Base-by-base conservation (phyloP, 2,113 vertebrate genomes). In the Larimichthys polyactis region DNA sequence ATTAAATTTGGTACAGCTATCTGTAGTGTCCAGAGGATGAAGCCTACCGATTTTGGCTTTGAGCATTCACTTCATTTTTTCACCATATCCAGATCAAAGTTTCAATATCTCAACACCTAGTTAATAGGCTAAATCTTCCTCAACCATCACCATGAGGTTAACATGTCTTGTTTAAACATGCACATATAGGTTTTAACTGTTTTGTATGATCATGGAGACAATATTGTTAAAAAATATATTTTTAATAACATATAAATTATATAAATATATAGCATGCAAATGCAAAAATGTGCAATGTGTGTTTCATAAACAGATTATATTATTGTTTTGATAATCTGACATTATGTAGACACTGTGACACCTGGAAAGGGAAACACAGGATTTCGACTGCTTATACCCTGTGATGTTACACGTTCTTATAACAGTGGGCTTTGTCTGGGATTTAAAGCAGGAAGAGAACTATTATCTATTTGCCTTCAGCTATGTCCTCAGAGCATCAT, bases 391-490 rank as follows among this genome's bases (percentile, higher is more conserved):
- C 19, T 75, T 71, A 69, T 58, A 74, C 66, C 58, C 54, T 14
- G 60, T 85, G 75, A 91, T 72, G 87, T 91, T 85, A 91, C 66
- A 72, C 69, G 79, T 77, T 88, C 20, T 88, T 80, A 74, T 24
- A 84, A 84, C 77, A 68, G 58, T 22, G 54, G 82, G 64, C 69
- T 78, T 66, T 81, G 83, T 83, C 69, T 89, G 83, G 73, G 32
- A 65, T 89, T 87, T 66, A 59, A 70, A 74, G 57, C 79, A 87
- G 85, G 85, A 92, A 90, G 77, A 77, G 54, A 64, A 66, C 71
- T 27, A 87, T 90, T 89, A 90, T 79, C 82, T 60, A 74, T 86
- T 82, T 52, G 88, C 90, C 85, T 81, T 82, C 49, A 85, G 90
- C 89, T 79, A 79, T 55, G 58, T 83, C 84, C 82, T 75, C 58